These are phyloP conservation scores for Probaryconus sp. DNA, from an alignment of 1,140 invertebrate species.

Conservation along the genomic window DNA sequence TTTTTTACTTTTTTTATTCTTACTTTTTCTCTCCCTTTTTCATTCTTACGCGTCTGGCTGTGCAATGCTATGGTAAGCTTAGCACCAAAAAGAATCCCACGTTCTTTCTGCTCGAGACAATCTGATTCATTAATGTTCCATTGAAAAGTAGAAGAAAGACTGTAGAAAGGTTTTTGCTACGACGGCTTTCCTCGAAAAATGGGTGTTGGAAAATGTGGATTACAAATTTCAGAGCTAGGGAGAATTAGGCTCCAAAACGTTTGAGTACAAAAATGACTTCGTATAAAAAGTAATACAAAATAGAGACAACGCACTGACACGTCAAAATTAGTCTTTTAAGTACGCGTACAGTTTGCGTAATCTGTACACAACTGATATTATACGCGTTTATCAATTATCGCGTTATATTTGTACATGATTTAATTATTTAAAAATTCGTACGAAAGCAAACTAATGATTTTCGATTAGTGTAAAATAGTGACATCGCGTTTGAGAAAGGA, in stretches of 20 bases:
- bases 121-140: slow-evolving; percentile 42
- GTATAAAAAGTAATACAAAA: slow-evolving; percentile 74
- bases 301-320: slow-evolving; percentile 64
- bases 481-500: too few relatives aligned
- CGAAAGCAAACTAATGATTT: too few relatives aligned
- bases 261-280: slow-evolving; percentile 43
- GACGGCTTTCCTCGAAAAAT: neutral
- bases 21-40: slow-evolving; percentile 30
- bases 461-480: too few relatives aligned
- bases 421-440: too few relatives aligned
- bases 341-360: slow-evolving; percentile 33
- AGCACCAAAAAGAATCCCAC: slow-evolving; percentile 71
- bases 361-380: slow-evolving; percentile 30
- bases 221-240: slow-evolving; percentile 18
- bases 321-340: slow-evolving; percentile 61
- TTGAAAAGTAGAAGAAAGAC: slow-evolving; percentile 61
- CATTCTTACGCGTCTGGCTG: slow-evolving; percentile 74
- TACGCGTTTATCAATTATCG: too few relatives aligned
- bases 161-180: neutral
- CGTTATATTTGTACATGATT: too few relatives aligned
- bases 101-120: neutral
- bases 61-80: slow-evolving; percentile 77
- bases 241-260: slow-evolving; percentile 53
- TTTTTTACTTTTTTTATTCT: slow-evolving; percentile 22
- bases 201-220: too few relatives aligned